Evolutionary conservation across 2,888 invertebrate genomes (phyloP).

Genomic region (Hyles lineata): DNA sequence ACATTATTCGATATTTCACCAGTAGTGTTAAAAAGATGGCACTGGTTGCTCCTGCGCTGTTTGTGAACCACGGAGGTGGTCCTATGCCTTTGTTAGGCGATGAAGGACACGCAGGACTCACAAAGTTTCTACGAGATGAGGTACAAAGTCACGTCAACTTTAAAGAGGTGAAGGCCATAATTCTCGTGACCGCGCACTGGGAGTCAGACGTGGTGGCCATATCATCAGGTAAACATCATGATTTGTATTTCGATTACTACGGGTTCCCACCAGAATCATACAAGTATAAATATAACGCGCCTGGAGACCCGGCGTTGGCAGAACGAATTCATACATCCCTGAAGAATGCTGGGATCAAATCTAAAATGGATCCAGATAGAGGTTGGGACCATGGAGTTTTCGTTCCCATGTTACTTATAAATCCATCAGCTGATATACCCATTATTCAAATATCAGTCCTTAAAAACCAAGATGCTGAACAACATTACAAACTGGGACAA

Average conservation of each 20-base stretch:
- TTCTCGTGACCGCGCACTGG: conserved; percentile 80
- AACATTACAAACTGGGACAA: conserved; percentile 73
- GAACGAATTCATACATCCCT: conserved; percentile 62
- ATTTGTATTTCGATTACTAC: conserved; percentile 78
- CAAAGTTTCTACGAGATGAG: conserved; percentile 69
- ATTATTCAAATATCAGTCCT: conserved; percentile 76
- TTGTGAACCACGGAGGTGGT: conserved; percentile 80
- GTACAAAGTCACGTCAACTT: conserved; percentile 72
- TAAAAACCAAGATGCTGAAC: conserved; percentile 64
- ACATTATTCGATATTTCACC: conserved; percentile 71
- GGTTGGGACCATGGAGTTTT: conserved; percentile 83
- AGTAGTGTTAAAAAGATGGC: conserved; percentile 66
- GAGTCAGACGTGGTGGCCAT: conserved; percentile 72
- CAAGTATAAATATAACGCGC: conserved; percentile 74
- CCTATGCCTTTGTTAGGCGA: conserved; percentile 76
- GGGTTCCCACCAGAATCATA: conserved; percentile 79
- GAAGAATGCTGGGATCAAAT: conserved; percentile 66
- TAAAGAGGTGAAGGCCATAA: conserved; percentile 71
- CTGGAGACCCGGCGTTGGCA: conserved; percentile 71
- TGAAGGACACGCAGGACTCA: conserved; percentile 69
- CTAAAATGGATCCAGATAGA: conserved; percentile 69
- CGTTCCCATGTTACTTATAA: conserved; percentile 79
- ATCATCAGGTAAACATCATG: conserved; percentile 73
- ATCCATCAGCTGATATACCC: conserved; percentile 73
- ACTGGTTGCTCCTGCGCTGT: conserved; percentile 73